Evolutionary conservation across 2,113 vertebrate genomes (phyloP).

Genomic region (Semnopithecus entellus): DNA sequence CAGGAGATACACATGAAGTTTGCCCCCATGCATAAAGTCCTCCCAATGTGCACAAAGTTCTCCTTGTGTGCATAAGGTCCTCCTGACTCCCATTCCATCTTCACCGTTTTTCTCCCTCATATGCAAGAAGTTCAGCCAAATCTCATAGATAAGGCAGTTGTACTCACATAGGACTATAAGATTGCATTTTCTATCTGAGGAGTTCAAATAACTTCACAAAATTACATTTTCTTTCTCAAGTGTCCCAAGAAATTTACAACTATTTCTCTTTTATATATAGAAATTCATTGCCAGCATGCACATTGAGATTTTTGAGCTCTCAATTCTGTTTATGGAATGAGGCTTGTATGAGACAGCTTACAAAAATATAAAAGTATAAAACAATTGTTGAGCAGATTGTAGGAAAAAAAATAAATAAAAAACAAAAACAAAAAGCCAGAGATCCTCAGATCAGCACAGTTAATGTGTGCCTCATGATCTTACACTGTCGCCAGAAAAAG

Average conservation of each 20-base stretch:
- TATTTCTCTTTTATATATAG: constrained; percentile 33
- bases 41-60: neutral
- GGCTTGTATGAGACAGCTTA: neutral
- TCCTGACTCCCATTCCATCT: neutral
- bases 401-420: neutral
- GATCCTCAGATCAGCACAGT: neutral
- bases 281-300: constrained; percentile 46
- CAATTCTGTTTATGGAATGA: neutral
- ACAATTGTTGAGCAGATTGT: constrained; percentile 18
- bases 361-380: constrained; percentile 30
- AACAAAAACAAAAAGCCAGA: neutral
- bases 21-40: neutral
- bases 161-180: neutral
- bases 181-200: neutral
- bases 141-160: neutral
- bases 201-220: constrained; percentile 38
- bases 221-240: constrained; percentile 46
- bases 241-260: constrained; percentile 45
- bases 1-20: neutral
- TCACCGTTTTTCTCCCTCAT: neutral
- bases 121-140: neutral
- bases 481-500: neutral
- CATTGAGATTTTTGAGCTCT: neutral
- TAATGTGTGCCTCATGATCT: neutral
- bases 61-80: neutral